Conservation (phyloP, 35 echinoderm and acorn worm genomes). For the Apostichopus californicus region DNA sequence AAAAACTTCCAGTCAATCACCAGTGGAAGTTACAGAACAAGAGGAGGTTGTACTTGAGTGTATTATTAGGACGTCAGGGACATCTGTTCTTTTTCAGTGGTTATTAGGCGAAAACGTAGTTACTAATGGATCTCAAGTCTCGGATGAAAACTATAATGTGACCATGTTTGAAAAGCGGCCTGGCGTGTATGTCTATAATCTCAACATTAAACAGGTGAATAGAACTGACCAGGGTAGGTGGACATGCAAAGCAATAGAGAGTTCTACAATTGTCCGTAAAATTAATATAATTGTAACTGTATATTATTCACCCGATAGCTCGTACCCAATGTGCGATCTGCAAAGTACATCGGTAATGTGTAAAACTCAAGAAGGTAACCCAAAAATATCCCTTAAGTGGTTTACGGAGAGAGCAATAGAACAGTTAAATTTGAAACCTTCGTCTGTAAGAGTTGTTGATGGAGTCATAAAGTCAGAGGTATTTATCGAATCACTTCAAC, state of each 20-base stretch:
- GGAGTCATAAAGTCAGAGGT: constrained; percentile 30
- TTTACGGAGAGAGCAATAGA: not conserved
- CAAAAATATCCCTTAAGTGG: constrained; percentile 24
- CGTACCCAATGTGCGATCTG: constrained; percentile 21
- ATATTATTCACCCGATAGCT: not conserved
- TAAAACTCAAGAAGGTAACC: constrained; percentile 35
- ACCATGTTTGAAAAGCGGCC: not conserved
- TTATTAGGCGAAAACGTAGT: not conserved
- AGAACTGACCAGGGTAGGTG: constrained; percentile 18
- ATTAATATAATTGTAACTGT: not conserved
- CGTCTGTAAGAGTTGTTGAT: not conserved
- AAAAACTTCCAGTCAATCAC: not conserved
- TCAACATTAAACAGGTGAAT: not conserved
- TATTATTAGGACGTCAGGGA: not conserved
- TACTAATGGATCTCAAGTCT: constrained; percentile 1
- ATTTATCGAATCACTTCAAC: not conserved
- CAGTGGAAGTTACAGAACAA: not conserved
- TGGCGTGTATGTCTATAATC: not conserved
- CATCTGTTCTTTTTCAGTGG: not conserved
- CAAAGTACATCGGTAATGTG: not conserved
- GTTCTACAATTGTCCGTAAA: not conserved
- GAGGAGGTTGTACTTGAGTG: not conserved
- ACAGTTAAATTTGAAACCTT: not conserved
- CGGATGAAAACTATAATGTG: not conserved
- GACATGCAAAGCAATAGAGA: not conserved